Conservation (phyloP, 2,113 vertebrate genomes). For the Oryzias melastigma region DNA sequence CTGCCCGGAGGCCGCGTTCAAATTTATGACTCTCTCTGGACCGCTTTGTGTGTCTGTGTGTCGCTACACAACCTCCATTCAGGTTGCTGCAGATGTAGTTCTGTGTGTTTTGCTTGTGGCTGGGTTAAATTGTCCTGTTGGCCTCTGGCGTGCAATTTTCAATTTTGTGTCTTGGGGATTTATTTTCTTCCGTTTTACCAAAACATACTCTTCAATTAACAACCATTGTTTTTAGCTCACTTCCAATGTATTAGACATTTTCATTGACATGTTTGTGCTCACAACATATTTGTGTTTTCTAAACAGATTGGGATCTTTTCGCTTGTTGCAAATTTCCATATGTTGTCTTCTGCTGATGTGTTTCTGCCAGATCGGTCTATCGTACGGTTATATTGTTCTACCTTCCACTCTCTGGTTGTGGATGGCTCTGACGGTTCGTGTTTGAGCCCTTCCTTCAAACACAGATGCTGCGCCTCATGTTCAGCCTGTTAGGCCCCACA, state of each 20-base stretch:
- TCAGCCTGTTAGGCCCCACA: slow-evolving; percentile 70
- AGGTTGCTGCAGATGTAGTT: slow-evolving; percentile 29
- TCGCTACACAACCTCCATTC: slow-evolving; percentile 17
- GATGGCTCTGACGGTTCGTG: slow-evolving; percentile 2
- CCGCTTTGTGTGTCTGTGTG: slow-evolving; percentile 24
- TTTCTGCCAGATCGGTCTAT: too few relatives aligned
- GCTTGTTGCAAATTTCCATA: too few relatives aligned
- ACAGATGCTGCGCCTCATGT: slow-evolving; percentile 73
- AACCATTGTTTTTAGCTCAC: too few relatives aligned
- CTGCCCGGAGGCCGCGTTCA: slow-evolving; percentile 41
- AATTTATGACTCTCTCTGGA: slow-evolving; percentile 60
- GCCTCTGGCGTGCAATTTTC: slow-evolving; percentile 43
- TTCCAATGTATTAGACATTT: too few relatives aligned
- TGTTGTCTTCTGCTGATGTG: too few relatives aligned
- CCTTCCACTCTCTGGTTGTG: neutral
- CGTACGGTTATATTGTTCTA: neutral
- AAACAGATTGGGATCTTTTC: too few relatives aligned
- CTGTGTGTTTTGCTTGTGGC: slow-evolving; percentile 43
- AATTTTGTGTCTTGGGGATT: slow-evolving; percentile 25
- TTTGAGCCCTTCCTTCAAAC: slow-evolving; percentile 36
- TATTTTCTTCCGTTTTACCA: neutral
- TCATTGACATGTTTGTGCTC: too few relatives aligned
- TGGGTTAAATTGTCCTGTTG: slow-evolving; percentile 54
- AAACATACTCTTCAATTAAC: slow-evolving; percentile 14
- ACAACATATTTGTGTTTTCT: too few relatives aligned